These are phyloP conservation scores for Selene dorsalis DNA, from an alignment of 2,797 vertebrate species.

Conservation along the genomic window DNA sequence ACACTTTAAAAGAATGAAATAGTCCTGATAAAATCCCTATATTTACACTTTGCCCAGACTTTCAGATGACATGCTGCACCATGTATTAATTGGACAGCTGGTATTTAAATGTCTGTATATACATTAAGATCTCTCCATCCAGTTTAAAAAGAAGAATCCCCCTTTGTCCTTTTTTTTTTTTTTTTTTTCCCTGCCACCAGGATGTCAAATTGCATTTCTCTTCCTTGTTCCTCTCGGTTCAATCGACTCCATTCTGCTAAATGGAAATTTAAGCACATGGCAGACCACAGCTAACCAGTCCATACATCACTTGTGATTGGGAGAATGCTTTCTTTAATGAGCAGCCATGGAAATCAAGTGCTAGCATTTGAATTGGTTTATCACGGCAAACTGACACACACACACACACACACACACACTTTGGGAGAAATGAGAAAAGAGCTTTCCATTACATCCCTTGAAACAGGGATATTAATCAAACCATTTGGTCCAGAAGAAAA, in stretches of 20 bases:
- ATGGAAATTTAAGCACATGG: conserved; percentile 24
- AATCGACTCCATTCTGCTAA: conserved; percentile 13
- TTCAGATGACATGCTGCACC: no score
- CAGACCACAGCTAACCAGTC: neutral
- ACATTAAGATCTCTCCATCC: neutral
- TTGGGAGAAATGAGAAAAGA: neutral
- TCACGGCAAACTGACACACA: neutral
- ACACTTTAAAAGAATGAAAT: no score
- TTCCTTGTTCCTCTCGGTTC: neutral
- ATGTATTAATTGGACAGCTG: no score
- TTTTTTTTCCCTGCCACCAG: neutral
- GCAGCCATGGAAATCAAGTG: neutral
- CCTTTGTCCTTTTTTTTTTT: no score
- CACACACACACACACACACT: neutral
- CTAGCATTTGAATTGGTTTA: conserved; percentile 16
- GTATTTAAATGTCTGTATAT: neutral
- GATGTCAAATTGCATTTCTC: conserved; percentile 8
- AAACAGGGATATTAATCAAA: neutral
- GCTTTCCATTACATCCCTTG: neutral
- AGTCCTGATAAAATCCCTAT: no score
- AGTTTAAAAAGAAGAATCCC: neutral
- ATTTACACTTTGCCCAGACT: no score
- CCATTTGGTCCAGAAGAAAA: neutral
- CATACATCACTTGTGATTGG: conserved; percentile 10
- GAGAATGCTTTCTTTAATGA: conserved; percentile 30